Percentiles rank a stretch among this genome's conserved stretches.
Conservation (phyloP, 1,140 invertebrate genomes). For the Anastatus disparis region DNA sequence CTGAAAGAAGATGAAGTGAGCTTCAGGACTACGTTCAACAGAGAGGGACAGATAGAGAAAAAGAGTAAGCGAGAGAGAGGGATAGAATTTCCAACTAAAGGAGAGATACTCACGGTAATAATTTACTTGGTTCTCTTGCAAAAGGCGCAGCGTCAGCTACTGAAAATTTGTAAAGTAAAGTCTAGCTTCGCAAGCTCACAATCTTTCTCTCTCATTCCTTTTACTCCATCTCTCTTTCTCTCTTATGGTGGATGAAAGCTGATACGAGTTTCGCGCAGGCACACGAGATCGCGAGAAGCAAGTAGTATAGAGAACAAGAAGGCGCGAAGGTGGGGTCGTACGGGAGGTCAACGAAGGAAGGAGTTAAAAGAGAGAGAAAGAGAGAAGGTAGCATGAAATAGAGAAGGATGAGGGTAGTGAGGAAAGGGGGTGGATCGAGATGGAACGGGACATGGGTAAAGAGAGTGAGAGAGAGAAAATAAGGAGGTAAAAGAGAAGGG, state of each 20-base stretch:
- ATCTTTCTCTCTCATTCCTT: background rate
- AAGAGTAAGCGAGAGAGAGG: too few relatives aligned
- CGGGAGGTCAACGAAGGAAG: slow-evolving; percentile 60
- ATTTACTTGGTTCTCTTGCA: slow-evolving; percentile 20
- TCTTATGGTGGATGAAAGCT: slow-evolving; percentile 32
- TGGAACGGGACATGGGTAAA: slow-evolving; percentile 34
- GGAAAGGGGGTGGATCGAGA: slow-evolving; percentile 44
- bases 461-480: slow-evolving; percentile 28
- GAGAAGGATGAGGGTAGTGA: background rate
- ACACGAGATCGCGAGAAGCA: slow-evolving; percentile 49
- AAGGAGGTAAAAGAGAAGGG: slow-evolving; percentile 34
- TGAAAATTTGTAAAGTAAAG: slow-evolving; percentile 39
- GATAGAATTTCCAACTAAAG: slow-evolving; percentile 10
- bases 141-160: slow-evolving; percentile 31
- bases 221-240: background rate
- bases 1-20: background rate
- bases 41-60: too few relatives aligned
- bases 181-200: background rate
- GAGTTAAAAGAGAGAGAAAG: slow-evolving; percentile 52
- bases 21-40: background rate
- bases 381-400: background rate
- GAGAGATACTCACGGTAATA: slow-evolving; percentile 7
- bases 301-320: slow-evolving; percentile 45
- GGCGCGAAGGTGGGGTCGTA: slow-evolving; percentile 56
- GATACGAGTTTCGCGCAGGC: slow-evolving; percentile 42